Base-by-base conservation (phyloP, 2,113 vertebrate species). In the Picathartes gymnocephalus region DNA sequence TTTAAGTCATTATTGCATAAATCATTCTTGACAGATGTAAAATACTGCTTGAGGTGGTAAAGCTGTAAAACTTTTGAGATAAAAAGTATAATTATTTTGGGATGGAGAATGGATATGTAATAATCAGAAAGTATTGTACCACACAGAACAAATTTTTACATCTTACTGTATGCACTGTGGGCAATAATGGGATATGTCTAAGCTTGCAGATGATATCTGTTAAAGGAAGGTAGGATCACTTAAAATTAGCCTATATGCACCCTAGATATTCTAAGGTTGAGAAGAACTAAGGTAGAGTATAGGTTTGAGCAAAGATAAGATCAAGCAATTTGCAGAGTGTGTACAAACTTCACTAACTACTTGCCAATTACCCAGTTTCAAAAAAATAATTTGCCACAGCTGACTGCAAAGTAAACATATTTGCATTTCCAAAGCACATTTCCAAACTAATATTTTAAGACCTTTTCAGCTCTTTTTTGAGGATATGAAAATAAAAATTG, bases 1-100 rank as follows among this genome's bases (percentile, higher is more conserved):
- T 96, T 97, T 97, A 97, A 98, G 88, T 97, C 94, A 97, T 98
- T 98, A 98, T 97, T 97, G 92, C 91, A 97, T 97, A 98, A 98
- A 98, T 98, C 97, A 93, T 96, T 97, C 90, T 93, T 97, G 97
- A 98, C 98, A 98, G 96, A 96, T 98, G 96, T 97, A 97, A 98
- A 97, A 96, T 97, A 97, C 80, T 98, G 96, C 97, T 98, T 96
- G 95, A 97, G 97, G 97, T 98, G 85, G 91, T 97, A 96, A 97
- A 97, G 85, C 96, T 98, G 90, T 96, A 97, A 97, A 98, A 98
- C 94, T 97, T 97, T 97, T 97, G 97, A 97, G 95, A 97, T 95
- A 94, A 94, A 96, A 97, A 96, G 70, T 96, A 68, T 96, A 96
- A 98, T 98, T 98, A 97, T 56, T 60, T 71, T 23, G 44, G 66